Percentiles rank a stretch among this genome's conserved stretches.
Conservation (phyloP, 1,140 invertebrate species). For the Megalonaias nervosa region DNA sequence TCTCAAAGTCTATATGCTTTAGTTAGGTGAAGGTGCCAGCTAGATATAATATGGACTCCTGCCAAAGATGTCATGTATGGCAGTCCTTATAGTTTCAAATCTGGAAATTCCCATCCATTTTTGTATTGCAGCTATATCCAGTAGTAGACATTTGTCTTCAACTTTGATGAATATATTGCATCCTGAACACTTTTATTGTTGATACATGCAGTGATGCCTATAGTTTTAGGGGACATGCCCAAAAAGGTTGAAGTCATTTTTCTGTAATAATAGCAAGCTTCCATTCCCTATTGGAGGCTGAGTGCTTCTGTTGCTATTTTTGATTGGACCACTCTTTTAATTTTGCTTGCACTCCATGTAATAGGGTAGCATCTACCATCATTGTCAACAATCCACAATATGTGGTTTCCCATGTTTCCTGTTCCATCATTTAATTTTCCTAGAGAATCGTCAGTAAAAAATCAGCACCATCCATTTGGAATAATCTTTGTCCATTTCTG, state of each 20-base stretch:
- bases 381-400: conserved; percentile 26
- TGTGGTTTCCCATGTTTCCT: conserved; percentile 30
- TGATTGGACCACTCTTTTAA: conserved; percentile 20
- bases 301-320: conserved; percentile 35
- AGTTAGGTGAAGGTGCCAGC: too few relatives aligned
- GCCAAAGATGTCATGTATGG: too few relatives aligned
- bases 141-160: conserved; percentile 37
- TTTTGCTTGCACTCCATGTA: conserved; percentile 30
- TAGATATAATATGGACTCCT: too few relatives aligned
- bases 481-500: conserved; percentile 5
- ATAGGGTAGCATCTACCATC: conserved; percentile 31
- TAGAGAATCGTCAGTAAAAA: conserved; percentile 33
- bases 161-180: conserved; percentile 45
- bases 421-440: conserved; percentile 29
- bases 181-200: conserved; percentile 45
- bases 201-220: conserved; percentile 35
- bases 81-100: too few relatives aligned
- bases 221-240: too few relatives aligned
- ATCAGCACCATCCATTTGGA: conserved; percentile 20
- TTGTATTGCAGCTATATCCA: conserved; percentile 42
- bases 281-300: conserved; percentile 23
- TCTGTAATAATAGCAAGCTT: conserved; percentile 22
- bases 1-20: too few relatives aligned
- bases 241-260: conserved; percentile 10
- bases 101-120: too few relatives aligned